Evolutionary conservation across 1,140 invertebrate species (phyloP).

Genomic region (Drosophila micromelanica): DNA sequence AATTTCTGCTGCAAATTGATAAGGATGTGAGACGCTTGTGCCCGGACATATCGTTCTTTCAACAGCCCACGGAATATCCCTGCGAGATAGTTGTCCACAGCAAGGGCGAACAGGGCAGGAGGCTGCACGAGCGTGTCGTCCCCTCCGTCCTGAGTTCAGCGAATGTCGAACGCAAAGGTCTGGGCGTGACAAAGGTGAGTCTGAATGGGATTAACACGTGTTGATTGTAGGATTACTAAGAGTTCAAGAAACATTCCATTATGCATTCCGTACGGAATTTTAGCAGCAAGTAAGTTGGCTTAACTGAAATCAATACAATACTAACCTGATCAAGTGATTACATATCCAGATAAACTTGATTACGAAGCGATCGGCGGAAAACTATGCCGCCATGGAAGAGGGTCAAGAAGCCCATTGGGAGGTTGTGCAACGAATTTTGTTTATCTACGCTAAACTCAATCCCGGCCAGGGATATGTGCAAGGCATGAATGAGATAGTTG

Average conservation of each 20-base stretch:
- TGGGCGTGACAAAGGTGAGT: slow-evolving; percentile 94
- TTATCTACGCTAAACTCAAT: slow-evolving; percentile 99
- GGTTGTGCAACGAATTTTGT: slow-evolving; percentile 98
- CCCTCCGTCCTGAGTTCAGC: slow-evolving; percentile 93
- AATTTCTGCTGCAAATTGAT: slow-evolving; percentile 96
- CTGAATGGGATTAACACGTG: neutral
- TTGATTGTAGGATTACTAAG: neutral
- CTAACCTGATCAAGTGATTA: neutral
- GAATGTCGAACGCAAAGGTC: slow-evolving; percentile 93
- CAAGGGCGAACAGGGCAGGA: slow-evolving; percentile 88
- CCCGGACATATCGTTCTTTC: slow-evolving; percentile 98
- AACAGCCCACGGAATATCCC: slow-evolving; percentile 94
- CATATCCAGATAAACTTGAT: slow-evolving; percentile 85
- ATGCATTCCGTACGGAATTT: slow-evolving; percentile 46
- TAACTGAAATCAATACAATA: neutral
- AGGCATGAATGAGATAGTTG: slow-evolving; percentile 99
- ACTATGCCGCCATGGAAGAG: slow-evolving; percentile 92
- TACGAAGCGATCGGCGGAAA: slow-evolving; percentile 89
- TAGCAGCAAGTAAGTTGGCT: slow-evolving; percentile 79
- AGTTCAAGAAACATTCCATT: slow-evolving; percentile 29
- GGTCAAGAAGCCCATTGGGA: slow-evolving; percentile 97
- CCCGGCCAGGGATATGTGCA: slow-evolving; percentile 99
- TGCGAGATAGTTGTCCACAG: slow-evolving; percentile 90
- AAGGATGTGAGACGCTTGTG: slow-evolving; percentile 97
- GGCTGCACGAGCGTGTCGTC: slow-evolving; percentile 94